A percentile compares a stretch with the other conserved stretches of the same genome.
These are phyloP conservation scores for Galeruca laticollis DNA, from an alignment of 2,888 invertebrate species.

Conservation along the genomic window DNA sequence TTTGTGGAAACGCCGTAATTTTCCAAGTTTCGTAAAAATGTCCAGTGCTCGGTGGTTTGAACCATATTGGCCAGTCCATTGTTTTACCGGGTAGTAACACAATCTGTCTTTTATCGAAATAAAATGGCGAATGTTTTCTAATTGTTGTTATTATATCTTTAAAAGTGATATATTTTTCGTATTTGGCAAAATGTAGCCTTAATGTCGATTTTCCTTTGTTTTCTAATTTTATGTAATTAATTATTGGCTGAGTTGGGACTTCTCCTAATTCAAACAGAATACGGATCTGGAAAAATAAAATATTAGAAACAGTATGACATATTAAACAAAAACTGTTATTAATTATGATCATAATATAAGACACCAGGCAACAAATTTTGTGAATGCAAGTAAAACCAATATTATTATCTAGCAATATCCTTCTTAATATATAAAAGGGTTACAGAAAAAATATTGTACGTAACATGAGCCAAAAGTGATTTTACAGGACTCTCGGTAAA, in stretches of 20 bases:
- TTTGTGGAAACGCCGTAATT: conserved; percentile 46
- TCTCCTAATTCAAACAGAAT: conserved; percentile 50
- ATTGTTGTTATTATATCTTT: conserved; percentile 39
- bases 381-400: too few relatives aligned
- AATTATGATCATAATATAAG: too few relatives aligned
- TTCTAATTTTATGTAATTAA: conserved; percentile 49
- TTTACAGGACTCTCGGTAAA: too few relatives aligned
- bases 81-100: conserved; percentile 69
- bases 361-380: too few relatives aligned
- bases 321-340: too few relatives aligned
- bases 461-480: too few relatives aligned
- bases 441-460: too few relatives aligned
- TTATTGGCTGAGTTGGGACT: conserved; percentile 36
- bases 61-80: conserved; percentile 67
- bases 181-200: conserved; percentile 50
- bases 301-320: neutral
- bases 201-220: conserved; percentile 53
- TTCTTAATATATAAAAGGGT: too few relatives aligned
- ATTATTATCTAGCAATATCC: too few relatives aligned
- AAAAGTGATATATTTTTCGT: conserved; percentile 61
- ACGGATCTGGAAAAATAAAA: conserved; percentile 29
- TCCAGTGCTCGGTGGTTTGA: conserved; percentile 57
- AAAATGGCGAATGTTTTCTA: conserved; percentile 61
- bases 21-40: conserved; percentile 50
- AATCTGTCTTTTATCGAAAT: conserved; percentile 71